Percentiles rank a stretch among this genome's conserved stretches.
Conservation (phyloP, 2,888 invertebrate genomes). For the Tridacna gigas region DNA sequence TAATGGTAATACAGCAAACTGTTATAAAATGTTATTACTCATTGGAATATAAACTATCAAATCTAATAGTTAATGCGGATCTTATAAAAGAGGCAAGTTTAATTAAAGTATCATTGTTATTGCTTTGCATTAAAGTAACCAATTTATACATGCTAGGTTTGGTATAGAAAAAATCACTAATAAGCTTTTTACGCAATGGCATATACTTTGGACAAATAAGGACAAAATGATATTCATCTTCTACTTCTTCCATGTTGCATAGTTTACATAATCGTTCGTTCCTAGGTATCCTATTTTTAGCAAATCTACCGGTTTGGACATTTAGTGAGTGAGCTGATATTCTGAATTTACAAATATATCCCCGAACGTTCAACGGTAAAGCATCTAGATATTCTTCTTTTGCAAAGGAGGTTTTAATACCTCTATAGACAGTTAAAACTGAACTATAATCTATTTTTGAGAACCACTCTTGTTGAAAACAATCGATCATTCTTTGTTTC, state of each 20-base stretch:
- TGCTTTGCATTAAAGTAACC: not conserved
- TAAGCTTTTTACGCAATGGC: too few relatives aligned
- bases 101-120: not conserved
- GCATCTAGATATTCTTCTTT: constrained; percentile 17
- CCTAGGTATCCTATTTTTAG: constrained; percentile 9
- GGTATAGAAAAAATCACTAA: too few relatives aligned
- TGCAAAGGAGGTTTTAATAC: constrained; percentile 13
- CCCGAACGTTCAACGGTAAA: constrained; percentile 4
- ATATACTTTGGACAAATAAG: constrained; percentile 10
- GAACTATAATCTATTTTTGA: not conserved
- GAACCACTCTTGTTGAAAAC: constrained; percentile 32
- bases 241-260: constrained; percentile 12
- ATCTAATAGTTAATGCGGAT: not conserved
- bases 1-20: too few relatives aligned
- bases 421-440: constrained; percentile 3
- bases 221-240: constrained; percentile 30
- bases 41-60: too few relatives aligned
- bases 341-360: constrained; percentile 6
- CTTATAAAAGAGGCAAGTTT: not conserved
- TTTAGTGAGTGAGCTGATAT: constrained; percentile 13
- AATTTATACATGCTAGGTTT: too few relatives aligned
- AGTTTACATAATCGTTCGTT: constrained; percentile 10
- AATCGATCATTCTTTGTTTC: constrained; percentile 21
- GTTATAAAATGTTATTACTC: too few relatives aligned
- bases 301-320: constrained; percentile 19